phyloP scores from a whole-genome alignment of 2,888 invertebrate genomes.

The Heterodera filipjevi region DNA sequence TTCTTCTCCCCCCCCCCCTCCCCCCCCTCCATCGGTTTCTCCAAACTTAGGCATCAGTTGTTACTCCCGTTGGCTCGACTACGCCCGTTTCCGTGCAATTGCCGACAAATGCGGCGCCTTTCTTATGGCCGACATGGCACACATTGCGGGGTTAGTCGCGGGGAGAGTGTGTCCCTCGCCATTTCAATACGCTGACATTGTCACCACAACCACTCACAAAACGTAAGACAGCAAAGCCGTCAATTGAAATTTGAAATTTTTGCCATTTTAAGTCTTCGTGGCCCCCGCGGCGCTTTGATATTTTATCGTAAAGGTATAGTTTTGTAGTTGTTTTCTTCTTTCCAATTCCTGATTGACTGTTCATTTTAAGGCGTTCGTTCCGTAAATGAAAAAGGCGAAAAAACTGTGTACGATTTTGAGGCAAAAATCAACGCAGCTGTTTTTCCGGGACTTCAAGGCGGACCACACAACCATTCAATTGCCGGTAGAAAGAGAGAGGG shows the following conservation, averaged over 20 bases:
- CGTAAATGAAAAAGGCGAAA: slow-evolving; percentile 78
- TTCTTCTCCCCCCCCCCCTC: neutral
- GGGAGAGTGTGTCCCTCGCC: slow-evolving; percentile 87
- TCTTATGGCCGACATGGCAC: slow-evolving; percentile 93
- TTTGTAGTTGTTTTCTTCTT: neutral
- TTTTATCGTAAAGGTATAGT: slow-evolving; percentile 81
- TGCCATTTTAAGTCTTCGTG: slow-evolving; percentile 69
- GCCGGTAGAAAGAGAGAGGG: slow-evolving; percentile 72
- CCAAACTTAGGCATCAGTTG: slow-evolving; percentile 92
- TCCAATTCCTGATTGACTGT: neutral
- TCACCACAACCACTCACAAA: slow-evolving; percentile 89
- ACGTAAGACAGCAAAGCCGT: slow-evolving; percentile 70
- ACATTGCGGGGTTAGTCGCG: slow-evolving; percentile 88
- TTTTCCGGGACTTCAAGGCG: slow-evolving; percentile 93
- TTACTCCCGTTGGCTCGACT: slow-evolving; percentile 89
- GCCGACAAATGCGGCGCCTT: slow-evolving; percentile 81
- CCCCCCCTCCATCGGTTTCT: slow-evolving; percentile 66
- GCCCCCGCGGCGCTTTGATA: slow-evolving; percentile 79
- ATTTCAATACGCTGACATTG: slow-evolving; percentile 85
- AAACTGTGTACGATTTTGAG: slow-evolving; percentile 85
- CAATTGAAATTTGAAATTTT: neutral
- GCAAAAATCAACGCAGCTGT: slow-evolving; percentile 84
- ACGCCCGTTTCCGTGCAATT: slow-evolving; percentile 80
- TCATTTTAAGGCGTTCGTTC: slow-evolving; percentile 75
- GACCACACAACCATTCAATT: slow-evolving; percentile 95